Evolutionary conservation across 2,113 vertebrate genomes (phyloP).

Genomic region (Ploceus nigricollis): DNA sequence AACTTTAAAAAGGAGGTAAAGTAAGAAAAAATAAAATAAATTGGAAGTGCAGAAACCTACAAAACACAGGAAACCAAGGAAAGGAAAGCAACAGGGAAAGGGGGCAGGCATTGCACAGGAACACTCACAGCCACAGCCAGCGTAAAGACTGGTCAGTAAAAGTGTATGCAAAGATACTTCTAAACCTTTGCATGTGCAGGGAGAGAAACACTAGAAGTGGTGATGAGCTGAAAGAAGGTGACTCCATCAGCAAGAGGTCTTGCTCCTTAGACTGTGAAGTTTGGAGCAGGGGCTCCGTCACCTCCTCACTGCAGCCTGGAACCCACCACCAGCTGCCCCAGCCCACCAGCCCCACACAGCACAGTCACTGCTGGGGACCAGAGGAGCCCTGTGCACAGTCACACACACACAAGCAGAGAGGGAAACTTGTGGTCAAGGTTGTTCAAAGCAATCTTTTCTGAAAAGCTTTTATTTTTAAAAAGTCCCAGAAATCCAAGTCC

Average conservation of each 20-base stretch:
- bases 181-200: neutral
- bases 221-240: neutral
- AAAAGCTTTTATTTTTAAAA: neutral
- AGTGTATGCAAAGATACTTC: neutral
- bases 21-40: neutral
- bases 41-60: neutral
- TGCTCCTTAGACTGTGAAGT: neutral
- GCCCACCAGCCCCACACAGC: neutral
- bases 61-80: neutral
- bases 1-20: neutral
- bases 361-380: neutral
- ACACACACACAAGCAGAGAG: fast-evolving
- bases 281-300: neutral
- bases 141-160: neutral
- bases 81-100: neutral
- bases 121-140: neutral
- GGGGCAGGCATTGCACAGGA: neutral
- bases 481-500: neutral
- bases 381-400: neutral
- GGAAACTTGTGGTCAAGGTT: neutral
- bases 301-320: fast-evolving
- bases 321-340: neutral
- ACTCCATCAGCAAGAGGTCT: neutral
- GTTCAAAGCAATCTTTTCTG: neutral
- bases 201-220: neutral